Evolutionary conservation across 2,888 invertebrate genomes (phyloP).

Genomic region (Sicus ferrugineus): DNA sequence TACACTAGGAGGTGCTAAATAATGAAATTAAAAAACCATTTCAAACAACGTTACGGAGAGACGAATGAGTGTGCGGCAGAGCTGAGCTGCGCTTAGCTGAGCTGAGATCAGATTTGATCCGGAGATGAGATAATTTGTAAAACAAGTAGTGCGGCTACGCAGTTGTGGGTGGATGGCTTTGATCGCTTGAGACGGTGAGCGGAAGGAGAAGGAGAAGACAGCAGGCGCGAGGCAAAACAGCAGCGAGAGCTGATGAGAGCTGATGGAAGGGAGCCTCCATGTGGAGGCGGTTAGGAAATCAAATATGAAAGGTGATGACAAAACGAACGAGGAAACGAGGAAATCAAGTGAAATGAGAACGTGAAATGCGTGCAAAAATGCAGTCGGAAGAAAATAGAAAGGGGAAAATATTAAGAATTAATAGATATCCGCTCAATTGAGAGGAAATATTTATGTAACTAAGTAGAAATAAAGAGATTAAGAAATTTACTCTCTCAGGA

Average conservation of each 20-base stretch:
- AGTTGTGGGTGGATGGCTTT: neutral
- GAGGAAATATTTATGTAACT: no score
- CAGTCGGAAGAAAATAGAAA: conserved; percentile 21
- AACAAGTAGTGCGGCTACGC: neutral
- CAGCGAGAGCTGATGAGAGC: no score
- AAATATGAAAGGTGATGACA: neutral
- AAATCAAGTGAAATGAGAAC: neutral
- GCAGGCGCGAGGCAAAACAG: neutral
- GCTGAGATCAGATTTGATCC: neutral
- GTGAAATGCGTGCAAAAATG: conserved; percentile 5
- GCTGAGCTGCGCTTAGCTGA: neutral
- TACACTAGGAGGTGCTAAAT: conserved; percentile 13
- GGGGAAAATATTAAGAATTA: neutral
- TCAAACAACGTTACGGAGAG: neutral
- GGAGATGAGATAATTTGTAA: conserved; percentile 15
- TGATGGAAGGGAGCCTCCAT: neutral
- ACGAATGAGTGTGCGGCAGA: neutral
- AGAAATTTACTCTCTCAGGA: no score
- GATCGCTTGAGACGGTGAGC: neutral
- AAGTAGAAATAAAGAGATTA: no score
- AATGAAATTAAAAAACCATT: conserved; percentile 12
- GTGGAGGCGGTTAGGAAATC: neutral
- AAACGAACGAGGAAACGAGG: neutral
- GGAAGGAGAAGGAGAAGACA: neutral
- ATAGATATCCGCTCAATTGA: no score